Conservation (phyloP, 1,140 invertebrate genomes). For the Calephelis virginiensis region DNA sequence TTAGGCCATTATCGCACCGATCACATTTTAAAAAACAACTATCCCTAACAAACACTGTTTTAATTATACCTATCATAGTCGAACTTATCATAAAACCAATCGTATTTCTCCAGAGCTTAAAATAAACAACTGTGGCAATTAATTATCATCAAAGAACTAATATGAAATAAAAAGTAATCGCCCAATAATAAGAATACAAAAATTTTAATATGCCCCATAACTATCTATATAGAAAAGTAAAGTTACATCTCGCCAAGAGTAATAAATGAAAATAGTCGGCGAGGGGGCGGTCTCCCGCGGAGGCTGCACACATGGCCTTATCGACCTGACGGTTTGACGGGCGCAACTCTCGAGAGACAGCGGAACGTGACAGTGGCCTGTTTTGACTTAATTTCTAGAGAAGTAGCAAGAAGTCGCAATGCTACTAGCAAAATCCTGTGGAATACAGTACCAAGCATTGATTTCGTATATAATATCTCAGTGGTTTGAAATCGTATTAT, state of each 20-base stretch:
- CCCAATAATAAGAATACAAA: neutral
- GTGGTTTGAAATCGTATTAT: too few relatives aligned
- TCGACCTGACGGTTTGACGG: slow-evolving; percentile 45
- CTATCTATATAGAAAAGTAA: slow-evolving; percentile 26
- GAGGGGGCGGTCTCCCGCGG: slow-evolving; percentile 65
- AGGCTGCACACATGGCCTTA: slow-evolving; percentile 70
- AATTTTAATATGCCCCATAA: slow-evolving; percentile 7
- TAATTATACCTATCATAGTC: too few relatives aligned
- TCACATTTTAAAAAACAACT: too few relatives aligned
- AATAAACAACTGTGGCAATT: neutral
- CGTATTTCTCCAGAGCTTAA: too few relatives aligned
- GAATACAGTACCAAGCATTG: too few relatives aligned
- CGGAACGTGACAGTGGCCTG: slow-evolving; percentile 13
- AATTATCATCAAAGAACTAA: neutral
- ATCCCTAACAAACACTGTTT: too few relatives aligned
- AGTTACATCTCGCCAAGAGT: slow-evolving; percentile 50
- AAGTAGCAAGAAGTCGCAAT: too few relatives aligned
- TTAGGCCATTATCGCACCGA: too few relatives aligned
- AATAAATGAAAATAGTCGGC: slow-evolving; percentile 75
- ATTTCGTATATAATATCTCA: too few relatives aligned
- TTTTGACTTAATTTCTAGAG: too few relatives aligned
- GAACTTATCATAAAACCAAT: too few relatives aligned
- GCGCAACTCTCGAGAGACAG: slow-evolving; percentile 26
- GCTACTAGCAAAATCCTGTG: too few relatives aligned
- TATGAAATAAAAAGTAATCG: neutral